These are phyloP conservation scores for Bergia sp. DNA, from an alignment of 92 coral and sea anemone species.

Conservation along the genomic window DNA sequence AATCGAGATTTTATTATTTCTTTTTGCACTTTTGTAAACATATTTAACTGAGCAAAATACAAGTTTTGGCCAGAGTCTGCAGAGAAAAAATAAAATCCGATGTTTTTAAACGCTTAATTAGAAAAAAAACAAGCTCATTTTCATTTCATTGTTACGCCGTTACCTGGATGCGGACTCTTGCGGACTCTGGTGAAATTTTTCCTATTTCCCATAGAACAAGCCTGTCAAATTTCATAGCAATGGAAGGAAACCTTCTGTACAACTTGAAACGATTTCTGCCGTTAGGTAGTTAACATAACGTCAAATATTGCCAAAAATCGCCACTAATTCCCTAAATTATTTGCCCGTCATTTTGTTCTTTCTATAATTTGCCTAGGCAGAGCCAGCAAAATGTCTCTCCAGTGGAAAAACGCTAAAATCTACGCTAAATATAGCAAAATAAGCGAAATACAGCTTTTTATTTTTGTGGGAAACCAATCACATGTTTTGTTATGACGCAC, in stretches of 20 bases:
- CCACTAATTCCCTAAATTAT: constrained; percentile 3
- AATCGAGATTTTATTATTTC: background rate
- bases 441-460: background rate
- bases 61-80: background rate
- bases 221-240: too few species aligned
- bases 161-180: background rate
- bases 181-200: too few species aligned
- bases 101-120: background rate
- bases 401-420: constrained; percentile 7
- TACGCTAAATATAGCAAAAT: constrained; percentile 2
- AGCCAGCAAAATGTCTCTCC: background rate
- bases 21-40: too few species aligned
- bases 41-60: too few species aligned
- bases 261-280: too few species aligned
- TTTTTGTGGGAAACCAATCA: too few species aligned
- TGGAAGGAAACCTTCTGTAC: too few species aligned
- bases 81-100: background rate
- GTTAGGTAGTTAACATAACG: too few species aligned
- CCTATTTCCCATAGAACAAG: too few species aligned
- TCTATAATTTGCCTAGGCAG: too few species aligned
- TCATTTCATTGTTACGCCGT: background rate
- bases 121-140: background rate
- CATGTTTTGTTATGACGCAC: too few species aligned
- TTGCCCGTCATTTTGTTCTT: background rate
- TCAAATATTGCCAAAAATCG: too few species aligned